These are phyloP conservation scores for Hafferia zeledoni DNA, from an alignment of 2,797 vertebrate genomes.

Conservation along the genomic window DNA sequence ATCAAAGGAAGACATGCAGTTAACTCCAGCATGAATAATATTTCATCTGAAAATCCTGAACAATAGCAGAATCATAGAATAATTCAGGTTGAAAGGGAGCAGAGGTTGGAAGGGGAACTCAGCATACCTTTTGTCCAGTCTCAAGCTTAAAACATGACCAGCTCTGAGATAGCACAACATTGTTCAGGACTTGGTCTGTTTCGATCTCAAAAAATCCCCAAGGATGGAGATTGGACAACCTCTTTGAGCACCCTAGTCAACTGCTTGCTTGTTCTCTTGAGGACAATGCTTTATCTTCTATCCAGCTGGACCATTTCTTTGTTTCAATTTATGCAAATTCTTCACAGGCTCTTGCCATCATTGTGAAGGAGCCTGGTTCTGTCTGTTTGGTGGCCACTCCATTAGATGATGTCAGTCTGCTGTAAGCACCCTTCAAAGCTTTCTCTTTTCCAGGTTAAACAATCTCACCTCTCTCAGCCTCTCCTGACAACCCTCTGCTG, in stretches of 20 bases:
- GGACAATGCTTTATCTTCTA: background rate
- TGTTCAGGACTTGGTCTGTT: background rate
- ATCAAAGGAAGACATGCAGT: background rate
- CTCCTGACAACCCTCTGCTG: background rate
- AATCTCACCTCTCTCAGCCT: background rate
- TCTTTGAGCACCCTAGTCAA: background rate
- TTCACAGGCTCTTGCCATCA: background rate
- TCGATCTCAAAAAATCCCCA: background rate
- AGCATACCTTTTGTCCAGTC: background rate
- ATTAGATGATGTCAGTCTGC: background rate
- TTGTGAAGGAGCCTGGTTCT: background rate
- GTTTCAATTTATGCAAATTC: background rate
- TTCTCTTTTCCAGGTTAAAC: background rate
- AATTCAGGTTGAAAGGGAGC: background rate
- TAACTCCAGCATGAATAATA: background rate
- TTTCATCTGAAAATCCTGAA: background rate
- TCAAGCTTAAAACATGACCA: background rate
- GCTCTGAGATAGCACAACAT: background rate
- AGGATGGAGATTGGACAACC: background rate
- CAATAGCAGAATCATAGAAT: background rate
- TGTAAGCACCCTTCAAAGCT: background rate
- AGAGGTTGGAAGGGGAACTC: background rate
- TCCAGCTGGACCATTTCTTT: background rate
- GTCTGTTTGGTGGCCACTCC: background rate
- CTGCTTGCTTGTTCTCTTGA: background rate